phyloP scores from a whole-genome alignment of 2,888 invertebrate species.

The Eustalomyia histrio region DNA sequence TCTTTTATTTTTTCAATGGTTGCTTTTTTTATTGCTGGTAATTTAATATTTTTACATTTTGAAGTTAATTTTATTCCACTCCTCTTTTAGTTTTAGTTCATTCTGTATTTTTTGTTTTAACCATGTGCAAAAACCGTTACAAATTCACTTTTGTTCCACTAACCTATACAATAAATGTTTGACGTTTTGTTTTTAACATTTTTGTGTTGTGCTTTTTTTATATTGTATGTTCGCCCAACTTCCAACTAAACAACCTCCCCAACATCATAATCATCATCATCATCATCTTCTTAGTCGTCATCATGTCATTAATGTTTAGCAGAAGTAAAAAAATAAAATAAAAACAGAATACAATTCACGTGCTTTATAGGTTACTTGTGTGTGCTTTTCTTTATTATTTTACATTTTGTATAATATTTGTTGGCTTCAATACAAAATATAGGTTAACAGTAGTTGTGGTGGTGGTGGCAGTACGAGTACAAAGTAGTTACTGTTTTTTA shows the following conservation, averaged over 20 bases:
- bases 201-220: slow-evolving; percentile 8
- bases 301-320: slow-evolving; percentile 58
- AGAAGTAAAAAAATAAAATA: slow-evolving; percentile 22
- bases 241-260: slow-evolving; percentile 42
- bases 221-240: slow-evolving; percentile 56
- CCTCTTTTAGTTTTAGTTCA: neutral
- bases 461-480: too few species aligned
- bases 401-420: slow-evolving; percentile 4
- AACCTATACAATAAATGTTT: slow-evolving; percentile 55
- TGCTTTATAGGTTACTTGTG: slow-evolving; percentile 58
- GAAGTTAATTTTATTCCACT: neutral
- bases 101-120: slow-evolving; percentile 6
- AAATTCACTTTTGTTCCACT: slow-evolving; percentile 66
- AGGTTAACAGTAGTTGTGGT: slow-evolving; percentile 57
- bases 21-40: slow-evolving; percentile 44
- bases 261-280: slow-evolving; percentile 43
- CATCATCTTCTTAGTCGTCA: slow-evolving; percentile 31
- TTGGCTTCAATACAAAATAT: slow-evolving; percentile 37
- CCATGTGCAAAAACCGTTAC: slow-evolving; percentile 61
- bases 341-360: slow-evolving; percentile 50
- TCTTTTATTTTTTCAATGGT: neutral
- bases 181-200: neutral
- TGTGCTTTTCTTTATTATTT: slow-evolving; percentile 44
- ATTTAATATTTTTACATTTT: slow-evolving; percentile 46
- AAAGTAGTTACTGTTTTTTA: slow-evolving; percentile 46